A percentile compares a stretch with the other conserved stretches of the same genome.
Conservation (phyloP, 2,113 vertebrate species). For the Hipposideros armiger region DNA sequence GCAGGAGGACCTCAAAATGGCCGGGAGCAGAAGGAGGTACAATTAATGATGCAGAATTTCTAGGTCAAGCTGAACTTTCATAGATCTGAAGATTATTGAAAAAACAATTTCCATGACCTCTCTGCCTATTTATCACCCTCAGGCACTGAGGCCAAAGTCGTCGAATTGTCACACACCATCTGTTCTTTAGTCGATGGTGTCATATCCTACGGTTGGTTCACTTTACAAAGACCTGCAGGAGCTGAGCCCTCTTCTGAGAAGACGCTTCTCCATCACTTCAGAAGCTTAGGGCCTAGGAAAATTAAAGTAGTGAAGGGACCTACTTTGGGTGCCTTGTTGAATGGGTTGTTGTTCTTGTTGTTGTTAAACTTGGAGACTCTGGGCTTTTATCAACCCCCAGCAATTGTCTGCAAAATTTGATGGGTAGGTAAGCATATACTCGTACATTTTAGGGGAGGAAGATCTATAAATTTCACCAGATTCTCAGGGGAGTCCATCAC, state of each 20-base stretch:
- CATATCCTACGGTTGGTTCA: background rate
- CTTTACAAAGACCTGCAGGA: background rate
- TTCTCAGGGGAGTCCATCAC: background rate
- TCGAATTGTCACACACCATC: background rate
- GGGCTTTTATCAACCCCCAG: background rate
- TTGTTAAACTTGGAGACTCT: background rate
- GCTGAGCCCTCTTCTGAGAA: background rate
- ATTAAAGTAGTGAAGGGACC: background rate
- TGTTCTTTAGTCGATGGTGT: background rate
- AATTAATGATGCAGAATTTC: constrained; percentile 9
- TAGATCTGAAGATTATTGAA: background rate
- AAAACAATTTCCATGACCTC: background rate
- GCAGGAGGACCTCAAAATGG: background rate
- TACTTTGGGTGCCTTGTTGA: background rate
- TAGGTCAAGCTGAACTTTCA: background rate
- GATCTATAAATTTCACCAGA: background rate
- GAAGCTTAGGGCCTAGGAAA: background rate
- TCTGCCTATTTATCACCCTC: background rate
- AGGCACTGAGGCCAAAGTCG: background rate
- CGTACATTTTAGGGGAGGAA: background rate
- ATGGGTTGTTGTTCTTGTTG: background rate
- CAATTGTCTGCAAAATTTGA: background rate
- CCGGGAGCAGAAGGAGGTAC: background rate
- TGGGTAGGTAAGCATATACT: background rate
- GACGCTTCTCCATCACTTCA: background rate